Conservation (phyloP, 2,797 vertebrate species). For the Chrysocyon brachyurus region DNA sequence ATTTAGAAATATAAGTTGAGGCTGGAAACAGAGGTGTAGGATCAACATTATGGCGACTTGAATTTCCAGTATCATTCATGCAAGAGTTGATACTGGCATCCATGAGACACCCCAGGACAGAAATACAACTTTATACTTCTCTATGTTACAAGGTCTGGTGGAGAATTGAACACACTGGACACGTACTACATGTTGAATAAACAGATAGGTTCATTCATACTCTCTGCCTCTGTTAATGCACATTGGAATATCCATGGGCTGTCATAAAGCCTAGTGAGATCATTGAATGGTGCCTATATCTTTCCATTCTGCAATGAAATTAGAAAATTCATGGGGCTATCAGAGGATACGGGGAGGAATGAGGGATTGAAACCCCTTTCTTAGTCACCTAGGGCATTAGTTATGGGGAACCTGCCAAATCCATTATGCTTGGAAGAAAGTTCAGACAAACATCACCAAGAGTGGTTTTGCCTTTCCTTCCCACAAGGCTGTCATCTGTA, state of each 20-base stretch:
- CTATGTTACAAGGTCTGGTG: background rate
- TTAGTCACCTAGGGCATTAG: background rate
- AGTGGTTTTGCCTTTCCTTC: background rate
- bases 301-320: background rate
- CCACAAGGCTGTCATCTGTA: background rate
- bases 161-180: background rate
- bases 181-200: background rate
- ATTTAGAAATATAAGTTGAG: background rate
- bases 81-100: background rate
- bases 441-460: background rate
- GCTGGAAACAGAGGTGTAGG: background rate
- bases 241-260: background rate
- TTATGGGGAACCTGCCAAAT: background rate
- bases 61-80: background rate
- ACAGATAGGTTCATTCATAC: too few species aligned
- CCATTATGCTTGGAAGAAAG: background rate
- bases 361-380: accelerated
- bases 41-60: background rate
- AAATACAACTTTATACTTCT: background rate
- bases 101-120: background rate
- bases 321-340: too few species aligned
- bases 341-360: background rate
- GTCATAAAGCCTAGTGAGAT: background rate
- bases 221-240: too few species aligned
- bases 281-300: accelerated